These are phyloP conservation scores for Patella caerulea DNA, from an alignment of 2,888 invertebrate species.

Conservation along the genomic window DNA sequence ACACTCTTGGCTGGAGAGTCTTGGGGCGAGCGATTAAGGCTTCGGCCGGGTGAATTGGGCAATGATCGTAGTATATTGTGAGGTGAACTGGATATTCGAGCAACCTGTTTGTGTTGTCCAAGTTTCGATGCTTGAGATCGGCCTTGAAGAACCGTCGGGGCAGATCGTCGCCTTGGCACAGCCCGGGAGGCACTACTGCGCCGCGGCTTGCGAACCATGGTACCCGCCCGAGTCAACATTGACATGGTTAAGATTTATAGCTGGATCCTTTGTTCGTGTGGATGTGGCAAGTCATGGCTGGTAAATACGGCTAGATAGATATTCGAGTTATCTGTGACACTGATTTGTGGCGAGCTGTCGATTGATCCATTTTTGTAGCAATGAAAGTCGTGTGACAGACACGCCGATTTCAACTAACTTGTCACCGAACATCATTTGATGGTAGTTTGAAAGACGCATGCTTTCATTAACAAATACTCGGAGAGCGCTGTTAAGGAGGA, in stretches of 20 bases:
- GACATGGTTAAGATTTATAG: conserved; percentile 18
- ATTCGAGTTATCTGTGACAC: not conserved
- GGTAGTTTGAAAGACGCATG: too few relatives aligned
- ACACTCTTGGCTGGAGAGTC: not conserved
- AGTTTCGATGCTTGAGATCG: conserved; percentile 19
- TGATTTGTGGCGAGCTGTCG: conserved; percentile 4
- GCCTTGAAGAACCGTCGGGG: conserved; percentile 26
- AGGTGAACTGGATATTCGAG: not conserved
- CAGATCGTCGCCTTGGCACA: conserved; percentile 21
- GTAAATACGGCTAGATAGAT: not conserved
- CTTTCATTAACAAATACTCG: too few relatives aligned
- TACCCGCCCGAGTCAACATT: conserved; percentile 27
- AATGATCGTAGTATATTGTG: not conserved
- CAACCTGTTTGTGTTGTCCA: not conserved
- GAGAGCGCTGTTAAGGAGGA: too few relatives aligned
- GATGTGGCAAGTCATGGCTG: not conserved
- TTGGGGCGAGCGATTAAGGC: not conserved
- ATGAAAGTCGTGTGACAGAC: too few relatives aligned
- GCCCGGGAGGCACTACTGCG: conserved; percentile 16
- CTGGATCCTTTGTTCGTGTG: not conserved
- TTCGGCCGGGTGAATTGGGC: not conserved
- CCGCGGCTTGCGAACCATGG: conserved; percentile 28
- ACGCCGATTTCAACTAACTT: too few relatives aligned
- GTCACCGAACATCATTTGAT: too few relatives aligned
- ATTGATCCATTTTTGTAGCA: conserved; percentile 3